Base-by-base conservation (phyloP, 2,888 invertebrate genomes). In the Pogonocherus hispidulus region DNA sequence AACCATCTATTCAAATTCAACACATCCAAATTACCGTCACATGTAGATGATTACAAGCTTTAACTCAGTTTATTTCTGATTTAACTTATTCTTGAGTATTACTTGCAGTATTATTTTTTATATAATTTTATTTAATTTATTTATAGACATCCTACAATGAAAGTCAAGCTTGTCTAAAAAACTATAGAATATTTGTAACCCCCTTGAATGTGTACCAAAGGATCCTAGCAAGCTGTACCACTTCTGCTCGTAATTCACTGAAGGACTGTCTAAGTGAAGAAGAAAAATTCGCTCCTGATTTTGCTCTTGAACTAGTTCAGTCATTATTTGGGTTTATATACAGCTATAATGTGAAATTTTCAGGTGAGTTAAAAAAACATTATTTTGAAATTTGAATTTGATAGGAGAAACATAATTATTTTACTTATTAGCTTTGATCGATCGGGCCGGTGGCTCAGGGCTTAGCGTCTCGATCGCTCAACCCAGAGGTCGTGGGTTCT, bases 231-330 rank as follows among this genome's bases (percentile, higher is more conserved):
- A 67, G 49, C 18, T 73, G 73, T 47, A 67, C 69, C n/a, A 27
- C 9, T 16, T 41, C 52, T 16, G 2, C 20, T 11, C 23, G 63
- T 2, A 16, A 16, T 35, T 44, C 41, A 19, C 11, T 66, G 32
- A 49, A 69, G 63, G 54, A 32, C 16, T 74, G 74, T 35, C 66
- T 73, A 11, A 22, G 64, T 1, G 69, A 68, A 6, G 51, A 44
- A n/a, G 37, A 57, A 19, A 73, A 66, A 52, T 74, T 62, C 52
- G 67, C 51, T 49, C 71, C 74, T 16, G 56, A 55, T 16, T 71
- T 74, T 20, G 5, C 67, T 6, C 20, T 72, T 4, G 55, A 69
- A 20, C 6, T 19, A 9, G 1, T 70, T 16, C 47, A 55, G 37
- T 65, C 69, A 2, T 16, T 72, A 1, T 32, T 60, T 11, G 54